These are phyloP conservation scores for Melipona quadrifasciata DNA, from an alignment of 1,140 invertebrate species.

Conservation along the genomic window DNA sequence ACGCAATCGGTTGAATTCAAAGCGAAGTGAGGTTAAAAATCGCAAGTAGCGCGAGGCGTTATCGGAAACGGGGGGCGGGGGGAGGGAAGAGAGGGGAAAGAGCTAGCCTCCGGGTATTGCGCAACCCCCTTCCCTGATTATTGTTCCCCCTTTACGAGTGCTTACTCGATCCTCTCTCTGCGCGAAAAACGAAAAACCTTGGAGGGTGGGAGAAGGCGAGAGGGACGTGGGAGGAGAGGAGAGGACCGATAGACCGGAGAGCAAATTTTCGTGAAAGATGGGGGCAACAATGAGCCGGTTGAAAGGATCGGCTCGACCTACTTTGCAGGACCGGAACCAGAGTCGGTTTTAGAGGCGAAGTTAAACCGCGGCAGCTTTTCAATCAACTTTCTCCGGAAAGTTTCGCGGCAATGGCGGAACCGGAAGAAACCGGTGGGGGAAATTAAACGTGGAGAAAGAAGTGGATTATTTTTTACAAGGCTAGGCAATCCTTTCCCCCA, in stretches of 20 bases:
- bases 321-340: slow-evolving; percentile 8
- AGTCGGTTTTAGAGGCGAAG: slow-evolving; percentile 27
- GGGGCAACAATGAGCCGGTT: slow-evolving; percentile 35
- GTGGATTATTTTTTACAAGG: slow-evolving; percentile 8
- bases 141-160: slow-evolving; percentile 37
- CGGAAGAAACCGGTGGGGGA: too few species aligned
- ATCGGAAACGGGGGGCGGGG: not conserved
- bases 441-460: not conserved
- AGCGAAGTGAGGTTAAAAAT: slow-evolving; percentile 17
- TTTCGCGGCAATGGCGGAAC: slow-evolving; percentile 6
- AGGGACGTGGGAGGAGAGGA: not conserved
- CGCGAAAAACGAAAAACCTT: slow-evolving; percentile 2
- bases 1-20: not conserved
- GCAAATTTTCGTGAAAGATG: slow-evolving; percentile 45
- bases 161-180: slow-evolving; percentile 9
- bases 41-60: not conserved
- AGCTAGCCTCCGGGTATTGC: not conserved
- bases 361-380: slow-evolving; percentile 39
- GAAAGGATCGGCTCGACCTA: slow-evolving; percentile 38
- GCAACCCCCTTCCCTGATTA: slow-evolving; percentile 1
- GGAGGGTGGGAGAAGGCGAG: not conserved
- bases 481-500: not conserved
- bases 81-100: not conserved
- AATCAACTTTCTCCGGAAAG: slow-evolving; percentile 40
- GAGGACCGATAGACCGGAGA: not conserved